These are phyloP conservation scores for Eurytoma adleriae DNA, from an alignment of 2,888 invertebrate species.

Conservation along the genomic window DNA sequence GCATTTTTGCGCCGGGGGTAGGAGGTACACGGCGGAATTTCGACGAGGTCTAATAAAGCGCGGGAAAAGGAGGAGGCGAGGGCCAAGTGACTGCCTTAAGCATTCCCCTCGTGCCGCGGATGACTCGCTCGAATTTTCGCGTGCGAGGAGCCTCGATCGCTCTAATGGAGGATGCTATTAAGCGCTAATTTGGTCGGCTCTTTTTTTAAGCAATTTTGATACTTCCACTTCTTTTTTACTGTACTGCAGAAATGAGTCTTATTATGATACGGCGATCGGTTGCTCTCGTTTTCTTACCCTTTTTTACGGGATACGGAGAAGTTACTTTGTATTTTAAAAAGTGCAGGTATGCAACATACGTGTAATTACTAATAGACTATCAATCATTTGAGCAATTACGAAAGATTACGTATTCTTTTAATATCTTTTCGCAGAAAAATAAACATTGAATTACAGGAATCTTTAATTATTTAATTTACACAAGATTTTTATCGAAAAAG, in stretches of 20 bases:
- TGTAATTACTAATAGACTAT: no score
- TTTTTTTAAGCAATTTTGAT: neutral
- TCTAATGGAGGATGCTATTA: slow-evolving; percentile 10
- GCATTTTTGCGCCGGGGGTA: slow-evolving; percentile 36
- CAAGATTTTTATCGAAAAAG: no score
- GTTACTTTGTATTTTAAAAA: no score
- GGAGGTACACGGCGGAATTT: neutral
- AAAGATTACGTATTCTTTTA: no score
- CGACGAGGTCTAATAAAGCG: neutral
- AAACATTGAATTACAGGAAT: neutral
- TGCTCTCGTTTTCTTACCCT: no score
- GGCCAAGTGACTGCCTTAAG: neutral
- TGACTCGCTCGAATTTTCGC: slow-evolving; percentile 17
- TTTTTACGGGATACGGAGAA: no score
- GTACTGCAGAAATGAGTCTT: no score
- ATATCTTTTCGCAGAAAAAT: neutral
- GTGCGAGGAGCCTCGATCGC: slow-evolving; percentile 5
- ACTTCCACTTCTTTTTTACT: no score
- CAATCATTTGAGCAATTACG: no score
- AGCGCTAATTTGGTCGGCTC: slow-evolving; percentile 8
- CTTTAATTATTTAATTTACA: no score
- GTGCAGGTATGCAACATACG: no score
- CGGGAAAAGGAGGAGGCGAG: neutral
- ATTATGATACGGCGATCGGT: no score
- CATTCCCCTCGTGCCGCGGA: slow-evolving; percentile 18